Conservation (phyloP, 1,140 invertebrate genomes). For the Idris sp. region DNA sequence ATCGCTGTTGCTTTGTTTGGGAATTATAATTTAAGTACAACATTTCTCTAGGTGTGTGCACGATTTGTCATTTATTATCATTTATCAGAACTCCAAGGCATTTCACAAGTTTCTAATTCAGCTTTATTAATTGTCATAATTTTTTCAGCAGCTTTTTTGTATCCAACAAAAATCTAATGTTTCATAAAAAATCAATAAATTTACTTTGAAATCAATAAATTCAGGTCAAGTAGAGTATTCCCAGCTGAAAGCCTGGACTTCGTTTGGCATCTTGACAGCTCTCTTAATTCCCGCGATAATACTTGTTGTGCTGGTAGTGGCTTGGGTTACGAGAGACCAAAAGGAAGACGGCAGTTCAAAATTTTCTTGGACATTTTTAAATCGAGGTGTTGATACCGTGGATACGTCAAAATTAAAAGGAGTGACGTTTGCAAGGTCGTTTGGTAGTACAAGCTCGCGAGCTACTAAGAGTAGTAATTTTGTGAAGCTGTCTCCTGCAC, state of each 20-base stretch:
- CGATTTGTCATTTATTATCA: conserved; percentile 1
- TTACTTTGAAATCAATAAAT: too few relatives aligned
- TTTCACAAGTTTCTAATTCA: too few relatives aligned
- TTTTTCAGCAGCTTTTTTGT: too few relatives aligned
- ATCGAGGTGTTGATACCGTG: conserved; percentile 61
- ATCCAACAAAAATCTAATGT: too few relatives aligned
- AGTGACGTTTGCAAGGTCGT: conserved; percentile 60
- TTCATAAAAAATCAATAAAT: too few relatives aligned
- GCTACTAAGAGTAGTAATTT: conserved; percentile 66
- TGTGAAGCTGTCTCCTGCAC: conserved; percentile 78
- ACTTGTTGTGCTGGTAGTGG: conserved; percentile 57
- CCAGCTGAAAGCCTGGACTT: conserved; percentile 74
- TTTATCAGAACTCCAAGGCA: neutral
- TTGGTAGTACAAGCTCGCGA: conserved; percentile 66
- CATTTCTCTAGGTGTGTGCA: neutral
- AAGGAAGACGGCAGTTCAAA: conserved; percentile 59
- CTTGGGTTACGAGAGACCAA: conserved; percentile 62
- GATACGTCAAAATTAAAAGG: conserved; percentile 41
- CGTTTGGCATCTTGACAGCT: conserved; percentile 71
- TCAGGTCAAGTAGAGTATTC: conserved; percentile 75
- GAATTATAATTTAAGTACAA: conserved; percentile 19
- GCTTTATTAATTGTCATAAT: too few relatives aligned
- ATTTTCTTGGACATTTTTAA: conserved; percentile 72
- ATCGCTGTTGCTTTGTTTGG: conserved; percentile 20
- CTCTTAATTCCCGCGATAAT: conserved; percentile 67